These are phyloP conservation scores for Eulithis prunata DNA, from an alignment of 2,888 invertebrate species.

Conservation along the genomic window DNA sequence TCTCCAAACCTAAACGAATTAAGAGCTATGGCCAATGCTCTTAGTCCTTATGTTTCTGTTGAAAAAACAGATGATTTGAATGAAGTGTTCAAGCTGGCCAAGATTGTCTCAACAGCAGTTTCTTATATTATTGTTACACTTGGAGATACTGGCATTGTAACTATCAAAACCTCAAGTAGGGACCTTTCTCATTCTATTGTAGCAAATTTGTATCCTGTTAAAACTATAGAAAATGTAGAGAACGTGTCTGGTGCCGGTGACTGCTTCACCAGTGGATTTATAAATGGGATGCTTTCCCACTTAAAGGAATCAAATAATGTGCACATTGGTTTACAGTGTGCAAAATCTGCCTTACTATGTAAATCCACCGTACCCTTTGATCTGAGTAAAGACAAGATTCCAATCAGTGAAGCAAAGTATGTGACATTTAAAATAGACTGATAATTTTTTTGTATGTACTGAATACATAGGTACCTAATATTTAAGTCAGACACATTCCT, in stretches of 20 bases:
- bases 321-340: conserved; percentile 85
- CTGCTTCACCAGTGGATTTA: conserved; percentile 89
- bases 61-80: conserved; percentile 44
- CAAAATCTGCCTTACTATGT: conserved; percentile 84
- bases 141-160: conserved; percentile 84
- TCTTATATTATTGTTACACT: conserved; percentile 86
- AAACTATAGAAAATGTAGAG: conserved; percentile 73
- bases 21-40: conserved; percentile 85
- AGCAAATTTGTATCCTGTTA: conserved; percentile 67
- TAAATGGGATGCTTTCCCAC: conserved; percentile 85
- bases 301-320: conserved; percentile 84
- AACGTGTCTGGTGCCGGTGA: conserved; percentile 95
- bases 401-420: conserved; percentile 19
- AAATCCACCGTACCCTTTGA: conserved; percentile 84
- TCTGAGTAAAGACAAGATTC: conserved; percentile 39
- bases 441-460: neutral
- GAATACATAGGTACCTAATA: neutral
- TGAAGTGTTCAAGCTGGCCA: conserved; percentile 61
- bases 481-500: neutral
- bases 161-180: conserved; percentile 56
- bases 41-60: conserved; percentile 60
- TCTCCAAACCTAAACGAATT: conserved; percentile 94
- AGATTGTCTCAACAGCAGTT: conserved; percentile 74
- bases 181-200: conserved; percentile 31
- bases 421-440: conserved; percentile 23